Conservation (phyloP, 2,113 vertebrate genomes). For the Platichthys stellatus region DNA sequence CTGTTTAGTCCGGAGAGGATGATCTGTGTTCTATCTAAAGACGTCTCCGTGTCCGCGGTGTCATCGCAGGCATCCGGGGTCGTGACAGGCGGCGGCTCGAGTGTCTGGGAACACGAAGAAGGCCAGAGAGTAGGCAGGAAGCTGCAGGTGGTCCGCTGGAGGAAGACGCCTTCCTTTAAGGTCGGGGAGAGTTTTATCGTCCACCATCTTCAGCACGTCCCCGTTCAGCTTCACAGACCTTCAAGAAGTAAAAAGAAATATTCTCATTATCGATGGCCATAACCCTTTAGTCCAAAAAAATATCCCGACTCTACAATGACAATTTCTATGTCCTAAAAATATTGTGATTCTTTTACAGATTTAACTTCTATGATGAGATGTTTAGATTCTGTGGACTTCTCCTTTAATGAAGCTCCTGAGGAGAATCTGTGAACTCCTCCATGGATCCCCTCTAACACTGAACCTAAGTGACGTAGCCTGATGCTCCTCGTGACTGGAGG, state of each 20-base stretch:
- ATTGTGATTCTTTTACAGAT: too few relatives aligned
- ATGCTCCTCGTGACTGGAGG: neutral
- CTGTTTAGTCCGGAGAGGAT: neutral
- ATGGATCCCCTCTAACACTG: neutral
- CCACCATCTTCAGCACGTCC: slow-evolving; percentile 86
- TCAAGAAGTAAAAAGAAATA: neutral
- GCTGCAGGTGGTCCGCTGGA: slow-evolving; percentile 74
- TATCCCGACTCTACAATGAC: neutral
- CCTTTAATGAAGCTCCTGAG: too few relatives aligned
- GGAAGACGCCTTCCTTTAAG: slow-evolving; percentile 78
- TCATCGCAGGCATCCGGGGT: neutral
- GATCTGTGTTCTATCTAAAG: neutral
- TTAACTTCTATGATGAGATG: too few relatives aligned
- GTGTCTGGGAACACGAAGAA: slow-evolving; percentile 90
- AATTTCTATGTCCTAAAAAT: too few relatives aligned
- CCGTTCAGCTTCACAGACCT: slow-evolving; percentile 88
- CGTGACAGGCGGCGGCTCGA: slow-evolving; percentile 80
- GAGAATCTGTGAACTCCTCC: too few relatives aligned
- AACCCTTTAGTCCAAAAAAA: too few relatives aligned
- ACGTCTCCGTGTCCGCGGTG: neutral
- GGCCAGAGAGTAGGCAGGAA: slow-evolving; percentile 88
- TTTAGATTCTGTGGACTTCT: too few relatives aligned
- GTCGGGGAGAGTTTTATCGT: slow-evolving; percentile 85
- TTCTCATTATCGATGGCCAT: neutral
- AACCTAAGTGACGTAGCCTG: neutral